Evolutionary conservation across 2,888 invertebrate genomes (phyloP).

Genomic region (Trichopoda pennipes): DNA sequence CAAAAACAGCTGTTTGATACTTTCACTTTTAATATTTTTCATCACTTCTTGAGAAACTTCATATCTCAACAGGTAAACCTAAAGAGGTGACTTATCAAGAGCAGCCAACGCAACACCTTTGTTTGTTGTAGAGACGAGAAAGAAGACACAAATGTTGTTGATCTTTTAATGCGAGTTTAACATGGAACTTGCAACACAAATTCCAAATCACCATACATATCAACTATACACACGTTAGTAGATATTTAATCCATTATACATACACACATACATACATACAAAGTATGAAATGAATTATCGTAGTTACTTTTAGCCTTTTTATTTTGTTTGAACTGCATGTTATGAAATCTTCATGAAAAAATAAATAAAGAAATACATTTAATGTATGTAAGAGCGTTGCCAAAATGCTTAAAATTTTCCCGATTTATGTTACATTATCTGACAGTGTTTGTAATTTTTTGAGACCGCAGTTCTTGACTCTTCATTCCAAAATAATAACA

Average conservation of each 20-base stretch:
- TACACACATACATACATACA: too few species aligned
- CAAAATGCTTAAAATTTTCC: not conserved
- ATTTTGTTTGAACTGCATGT: not conserved
- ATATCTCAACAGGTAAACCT: too few species aligned
- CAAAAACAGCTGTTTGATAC: slow-evolving; percentile 31
- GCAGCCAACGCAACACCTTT: not conserved
- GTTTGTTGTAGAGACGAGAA: too few species aligned
- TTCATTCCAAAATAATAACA: too few species aligned
- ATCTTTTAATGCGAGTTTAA: too few species aligned
- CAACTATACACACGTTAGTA: too few species aligned
- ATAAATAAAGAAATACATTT: not conserved
- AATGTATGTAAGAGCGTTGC: not conserved
- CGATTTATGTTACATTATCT: not conserved
- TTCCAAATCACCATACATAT: too few species aligned
- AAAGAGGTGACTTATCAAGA: not conserved
- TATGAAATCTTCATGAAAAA: not conserved
- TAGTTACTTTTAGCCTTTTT: not conserved
- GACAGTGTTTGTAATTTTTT: not conserved
- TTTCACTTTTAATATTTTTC: slow-evolving; percentile 54
- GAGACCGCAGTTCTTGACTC: too few species aligned
- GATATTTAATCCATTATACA: too few species aligned
- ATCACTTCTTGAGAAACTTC: not conserved
- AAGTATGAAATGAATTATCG: too few species aligned
- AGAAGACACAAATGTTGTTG: not conserved
- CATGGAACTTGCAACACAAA: too few species aligned